These are phyloP conservation scores for Autographa gamma DNA, from an alignment of 2,888 invertebrate genomes.

Conservation along the genomic window DNA sequence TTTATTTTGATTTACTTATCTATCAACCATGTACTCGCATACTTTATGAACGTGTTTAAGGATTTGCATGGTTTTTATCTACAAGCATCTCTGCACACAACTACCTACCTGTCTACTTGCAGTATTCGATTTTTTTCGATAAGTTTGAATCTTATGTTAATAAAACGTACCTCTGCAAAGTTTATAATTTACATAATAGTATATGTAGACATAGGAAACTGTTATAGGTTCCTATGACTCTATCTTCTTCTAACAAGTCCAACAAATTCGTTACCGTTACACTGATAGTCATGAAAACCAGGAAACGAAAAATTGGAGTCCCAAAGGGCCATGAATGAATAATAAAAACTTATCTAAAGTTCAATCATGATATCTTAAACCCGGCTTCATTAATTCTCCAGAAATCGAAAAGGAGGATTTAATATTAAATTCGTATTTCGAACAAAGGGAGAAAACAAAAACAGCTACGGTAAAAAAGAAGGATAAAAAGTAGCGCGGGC, in stretches of 20 bases:
- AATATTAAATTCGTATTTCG: slow-evolving; percentile 76
- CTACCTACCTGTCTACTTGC: slow-evolving; percentile 19
- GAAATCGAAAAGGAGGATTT: slow-evolving; percentile 67
- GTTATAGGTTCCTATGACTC: no score
- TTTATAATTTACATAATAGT: background rate
- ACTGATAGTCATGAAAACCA: slow-evolving; percentile 6
- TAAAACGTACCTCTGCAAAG: background rate
- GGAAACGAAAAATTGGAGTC: slow-evolving; percentile 25
- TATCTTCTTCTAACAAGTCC: background rate
- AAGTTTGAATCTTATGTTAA: background rate
- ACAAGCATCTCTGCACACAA: slow-evolving; percentile 30
- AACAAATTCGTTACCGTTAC: slow-evolving; percentile 1
- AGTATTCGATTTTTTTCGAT: slow-evolving; percentile 18
- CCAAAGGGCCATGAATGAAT: slow-evolving; percentile 46
- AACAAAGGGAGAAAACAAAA: slow-evolving; percentile 85
- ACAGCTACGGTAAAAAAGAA: slow-evolving; percentile 76
- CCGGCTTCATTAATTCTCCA: slow-evolving; percentile 70
- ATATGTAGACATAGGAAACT: background rate
- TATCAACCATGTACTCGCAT: slow-evolving; percentile 72
- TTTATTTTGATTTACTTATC: slow-evolving; percentile 88
- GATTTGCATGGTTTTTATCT: slow-evolving; percentile 67
- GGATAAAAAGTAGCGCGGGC: slow-evolving; percentile 83
- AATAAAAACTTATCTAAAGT: slow-evolving; percentile 49
- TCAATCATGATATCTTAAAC: slow-evolving; percentile 64
- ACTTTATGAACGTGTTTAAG: slow-evolving; percentile 68